Conservation (phyloP, 2,797 vertebrate genomes). For the Acanthurus lineatus region DNA sequence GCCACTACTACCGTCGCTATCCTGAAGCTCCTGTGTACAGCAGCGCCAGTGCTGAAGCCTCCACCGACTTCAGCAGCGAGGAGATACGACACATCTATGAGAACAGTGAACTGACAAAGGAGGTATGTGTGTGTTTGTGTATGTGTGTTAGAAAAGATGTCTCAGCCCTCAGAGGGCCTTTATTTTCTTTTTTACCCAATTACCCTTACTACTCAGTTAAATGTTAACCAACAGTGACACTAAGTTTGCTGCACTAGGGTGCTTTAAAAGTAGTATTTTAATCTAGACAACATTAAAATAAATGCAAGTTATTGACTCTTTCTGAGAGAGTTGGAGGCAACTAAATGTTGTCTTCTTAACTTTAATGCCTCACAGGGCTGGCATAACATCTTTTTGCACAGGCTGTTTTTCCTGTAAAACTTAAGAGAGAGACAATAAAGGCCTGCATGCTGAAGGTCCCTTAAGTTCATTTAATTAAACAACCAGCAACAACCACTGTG, state of each 20-base stretch:
- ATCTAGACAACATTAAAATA: not conserved
- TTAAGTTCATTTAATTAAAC: too few species aligned
- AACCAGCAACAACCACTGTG: too few species aligned
- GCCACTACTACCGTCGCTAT: conserved; percentile 89
- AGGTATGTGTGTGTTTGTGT: conserved; percentile 80
- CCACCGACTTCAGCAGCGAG: conserved; percentile 94
- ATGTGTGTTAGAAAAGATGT: not conserved
- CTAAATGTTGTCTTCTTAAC: not conserved
- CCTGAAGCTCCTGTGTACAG: conserved; percentile 88
- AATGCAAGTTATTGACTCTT: too few species aligned
- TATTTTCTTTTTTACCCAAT: not conserved
- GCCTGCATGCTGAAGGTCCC: too few species aligned
- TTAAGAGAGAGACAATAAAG: too few species aligned
- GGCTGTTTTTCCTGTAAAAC: too few species aligned
- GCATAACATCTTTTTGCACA: not conserved
- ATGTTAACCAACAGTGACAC: not conserved
- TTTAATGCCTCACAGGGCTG: not conserved
- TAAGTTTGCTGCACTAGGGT: not conserved
- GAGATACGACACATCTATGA: conserved; percentile 96
- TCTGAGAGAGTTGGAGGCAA: not conserved
- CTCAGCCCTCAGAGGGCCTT: not conserved
- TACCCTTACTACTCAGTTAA: not conserved
- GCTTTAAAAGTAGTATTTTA: not conserved
- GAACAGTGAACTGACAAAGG: conserved; percentile 93
- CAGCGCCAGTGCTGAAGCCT: conserved; percentile 89